Evolutionary conservation across 1,140 invertebrate genomes (phyloP), one percentile per base, ranked within the genome.

Genomic region (Drosophila prosaltans): DNA sequence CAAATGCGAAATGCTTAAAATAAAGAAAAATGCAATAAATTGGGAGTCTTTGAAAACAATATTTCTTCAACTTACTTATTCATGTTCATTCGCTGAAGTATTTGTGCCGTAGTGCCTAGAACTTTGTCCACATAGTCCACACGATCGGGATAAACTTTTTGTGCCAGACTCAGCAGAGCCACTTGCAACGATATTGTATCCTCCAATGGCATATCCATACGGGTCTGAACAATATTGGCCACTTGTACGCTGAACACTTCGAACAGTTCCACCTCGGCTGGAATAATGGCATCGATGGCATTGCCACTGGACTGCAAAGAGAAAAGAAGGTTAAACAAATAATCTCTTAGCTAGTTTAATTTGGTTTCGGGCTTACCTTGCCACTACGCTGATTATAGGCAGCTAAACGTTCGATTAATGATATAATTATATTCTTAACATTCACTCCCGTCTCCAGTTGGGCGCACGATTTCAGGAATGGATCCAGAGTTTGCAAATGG

Each of bases 201-300:
- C 93, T 99, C 98, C 0, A 97, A 93, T 1, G 98, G 97, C 96
- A 99, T 98, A 90, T 99, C 97, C 81, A 96, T 96, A 55, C 98
- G 95, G 72, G 96, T 97, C 95, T 98, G 96, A 72, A 99, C 98
- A 79, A 99, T 98, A 72, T 97, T 96, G 3, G 98, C 97, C 39
- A 99, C 97, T 94, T 99, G 98, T 84, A 98, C 96, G n/a, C 98
- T 99, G 92, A 99, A 99, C 40, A 99, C 98, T 90, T 99, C 98
- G 94, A 99, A 99, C 0, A 99, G 93, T 90, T 98, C 96, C 10
- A 99, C 97, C 83, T 99, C 97, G 69, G 95, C 94, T 8, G 97
- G 96, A 80, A 97, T 97, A 30, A 96, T 96, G 59, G 95, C 94
- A 11, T 94, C 93, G 71, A 95, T 94, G 58, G 95, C 94, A 72